Base-by-base conservation (phyloP, 2,888 invertebrate genomes). In the Salpingus planirostris region DNA sequence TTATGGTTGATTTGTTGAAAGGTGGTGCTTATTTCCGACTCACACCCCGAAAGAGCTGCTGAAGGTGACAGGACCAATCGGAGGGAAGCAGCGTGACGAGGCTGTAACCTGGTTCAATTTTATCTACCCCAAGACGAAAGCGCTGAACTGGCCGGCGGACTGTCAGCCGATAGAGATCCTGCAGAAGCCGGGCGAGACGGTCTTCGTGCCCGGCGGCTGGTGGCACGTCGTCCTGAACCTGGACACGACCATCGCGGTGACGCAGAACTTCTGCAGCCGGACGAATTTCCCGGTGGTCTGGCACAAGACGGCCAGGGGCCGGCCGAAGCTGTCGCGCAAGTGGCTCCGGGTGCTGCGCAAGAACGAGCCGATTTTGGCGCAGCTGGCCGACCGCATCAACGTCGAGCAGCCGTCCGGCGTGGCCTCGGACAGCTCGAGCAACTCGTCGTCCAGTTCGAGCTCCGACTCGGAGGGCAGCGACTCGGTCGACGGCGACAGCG, bases 171-270 rank as follows among this genome's bases (percentile, higher is more conserved):
- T 95, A 42, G 96, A 97, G 69, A 88, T 96, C 49, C 69, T 97
- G 3, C 97, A 97, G 63, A 77, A 80, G 50, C 93, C 96, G 8
- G 96, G 96, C 11, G 97, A 97, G 62, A 97, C 96, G 2, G 93
- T 97, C 15, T 97, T 95, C 68, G 93, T 97, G 32, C 96, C 96
- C 6, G 93, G 93, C 11, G 98, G 98, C 6, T 98, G 97, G 97
- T 98, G 98, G 98, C 98, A 98, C 63, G 98, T 99, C 11, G 98
- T 99, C 8, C 71, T 98, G 15, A 98, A 98, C 66, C 68, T 98
- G 40, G 95, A 96, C 55, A 80, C 86, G 42, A 97, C 98, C 0
- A 82, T 98, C 26, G 98, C 98, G 7, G 87, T 98, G 10, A 98
- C 98, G 0, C 98, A 98, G 62, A 98, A 98, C 67, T 98, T 96